Evolutionary conservation across 1,140 invertebrate genomes (phyloP).

Genomic region (Fopius arisanus): DNA sequence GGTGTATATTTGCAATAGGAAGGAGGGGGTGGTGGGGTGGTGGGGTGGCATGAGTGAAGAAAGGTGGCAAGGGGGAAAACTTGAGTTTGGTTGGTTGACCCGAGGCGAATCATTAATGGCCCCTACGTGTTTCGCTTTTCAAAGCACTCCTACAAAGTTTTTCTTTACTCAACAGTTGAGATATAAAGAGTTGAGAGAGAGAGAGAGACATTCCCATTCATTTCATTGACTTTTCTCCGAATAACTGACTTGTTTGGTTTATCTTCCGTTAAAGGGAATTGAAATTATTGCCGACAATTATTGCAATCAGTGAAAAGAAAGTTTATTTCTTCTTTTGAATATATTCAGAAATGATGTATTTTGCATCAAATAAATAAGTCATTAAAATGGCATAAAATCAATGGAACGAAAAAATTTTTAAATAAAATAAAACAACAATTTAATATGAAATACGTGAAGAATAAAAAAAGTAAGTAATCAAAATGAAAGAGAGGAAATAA

Average conservation of each 20-base stretch:
- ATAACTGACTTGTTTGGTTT: neutral
- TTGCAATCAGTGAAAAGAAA: neutral
- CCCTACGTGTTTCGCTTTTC: neutral
- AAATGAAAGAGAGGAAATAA: no score
- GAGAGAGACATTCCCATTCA: neutral
- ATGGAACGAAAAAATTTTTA: no score
- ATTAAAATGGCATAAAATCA: no score
- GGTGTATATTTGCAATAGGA: neutral
- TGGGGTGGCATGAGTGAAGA: neutral
- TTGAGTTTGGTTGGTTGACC: neutral
- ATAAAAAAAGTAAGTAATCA: no score
- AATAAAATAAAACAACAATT: no score
- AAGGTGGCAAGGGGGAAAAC: neutral
- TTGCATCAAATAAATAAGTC: no score
- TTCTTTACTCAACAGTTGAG: neutral
- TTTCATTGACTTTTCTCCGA: neutral
- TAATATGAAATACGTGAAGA: no score
- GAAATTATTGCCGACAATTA: no score
- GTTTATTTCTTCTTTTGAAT: no score
- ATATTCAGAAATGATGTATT: no score
- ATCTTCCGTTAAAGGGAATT: neutral
- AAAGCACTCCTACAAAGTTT: neutral
- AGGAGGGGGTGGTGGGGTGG: neutral
- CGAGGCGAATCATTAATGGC: slow-evolving; percentile 17
- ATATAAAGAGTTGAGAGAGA: neutral